A percentile compares a stretch with the other conserved stretches of the same genome.
phyloP scores from a whole-genome alignment of 2,888 invertebrate genomes.

The Sceliomorpha sp. region DNA sequence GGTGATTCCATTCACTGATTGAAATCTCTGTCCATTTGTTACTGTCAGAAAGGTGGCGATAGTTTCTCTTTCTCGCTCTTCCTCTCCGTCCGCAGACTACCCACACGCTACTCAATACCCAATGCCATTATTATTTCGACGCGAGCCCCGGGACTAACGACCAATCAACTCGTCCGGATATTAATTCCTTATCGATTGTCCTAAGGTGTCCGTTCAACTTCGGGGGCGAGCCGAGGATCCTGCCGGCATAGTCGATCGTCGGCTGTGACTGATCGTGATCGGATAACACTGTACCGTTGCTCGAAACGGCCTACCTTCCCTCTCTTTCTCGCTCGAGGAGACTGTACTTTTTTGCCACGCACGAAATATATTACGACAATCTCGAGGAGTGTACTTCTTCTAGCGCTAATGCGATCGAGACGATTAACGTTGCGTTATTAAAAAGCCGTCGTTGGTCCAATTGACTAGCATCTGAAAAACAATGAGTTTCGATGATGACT shows the following conservation, averaged over 20 bases:
- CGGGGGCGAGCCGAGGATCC: constrained; percentile 45
- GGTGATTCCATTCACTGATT: constrained; percentile 85
- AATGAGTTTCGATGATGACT: constrained; percentile 16
- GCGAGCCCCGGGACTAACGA: constrained; percentile 70
- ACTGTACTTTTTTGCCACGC: constrained; percentile 29
- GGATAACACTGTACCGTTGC: constrained; percentile 57
- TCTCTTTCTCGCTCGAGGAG: constrained; percentile 40
- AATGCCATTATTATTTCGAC: constrained; percentile 77
- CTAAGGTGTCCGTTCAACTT: constrained; percentile 62
- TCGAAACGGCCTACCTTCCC: constrained; percentile 53
- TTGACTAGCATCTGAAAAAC: too few species aligned
- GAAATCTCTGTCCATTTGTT: constrained; percentile 89
- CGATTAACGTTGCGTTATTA: constrained; percentile 4
- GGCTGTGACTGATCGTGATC: constrained; percentile 59
- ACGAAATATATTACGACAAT: constrained; percentile 32
- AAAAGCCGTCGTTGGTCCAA: too few species aligned
- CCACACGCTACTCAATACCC: constrained; percentile 70
- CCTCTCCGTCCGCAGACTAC: constrained; percentile 63
- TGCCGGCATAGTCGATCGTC: constrained; percentile 42
- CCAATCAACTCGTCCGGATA: constrained; percentile 75
- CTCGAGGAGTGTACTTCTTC: constrained; percentile 15
- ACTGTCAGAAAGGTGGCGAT: constrained; percentile 84
- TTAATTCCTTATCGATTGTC: constrained; percentile 76
- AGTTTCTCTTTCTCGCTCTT: constrained; percentile 71
- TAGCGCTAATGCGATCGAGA: constrained; percentile 10